A percentile compares a stretch with the other conserved stretches of the same genome.
Conservation (phyloP, 1,140 invertebrate genomes). For the Temnothorax curvispinosus region DNA sequence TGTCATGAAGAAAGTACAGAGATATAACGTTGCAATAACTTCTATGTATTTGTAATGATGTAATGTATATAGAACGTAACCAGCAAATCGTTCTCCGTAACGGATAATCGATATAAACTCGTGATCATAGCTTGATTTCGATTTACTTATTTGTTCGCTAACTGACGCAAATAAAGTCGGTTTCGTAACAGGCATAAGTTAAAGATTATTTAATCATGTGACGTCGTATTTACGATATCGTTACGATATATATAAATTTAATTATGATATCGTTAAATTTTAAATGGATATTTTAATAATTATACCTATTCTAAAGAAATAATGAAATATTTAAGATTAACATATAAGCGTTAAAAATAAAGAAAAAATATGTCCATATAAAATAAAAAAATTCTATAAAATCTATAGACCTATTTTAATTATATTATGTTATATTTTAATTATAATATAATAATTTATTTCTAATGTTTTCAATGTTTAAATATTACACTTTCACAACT, state of each 20-base stretch:
- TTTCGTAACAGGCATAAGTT: slow-evolving; percentile 19
- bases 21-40: slow-evolving; percentile 11
- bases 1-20: neutral
- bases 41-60: neutral
- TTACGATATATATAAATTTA: no score
- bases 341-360: neutral
- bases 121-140: slow-evolving; percentile 17
- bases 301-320: neutral
- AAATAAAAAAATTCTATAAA: neutral
- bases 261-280: no score
- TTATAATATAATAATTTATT: neutral
- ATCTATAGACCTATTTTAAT: neutral
- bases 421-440: neutral
- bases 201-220: slow-evolving; percentile 33
- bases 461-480: neutral
- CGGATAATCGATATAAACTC: slow-evolving; percentile 51
- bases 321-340: neutral
- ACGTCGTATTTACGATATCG: neutral
- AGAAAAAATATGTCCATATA: neutral
- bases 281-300: neutral
- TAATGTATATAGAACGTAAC: neutral
- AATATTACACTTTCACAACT: neutral
- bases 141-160: slow-evolving; percentile 18
- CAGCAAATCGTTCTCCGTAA: slow-evolving; percentile 21
- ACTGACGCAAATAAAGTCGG: neutral